phyloP scores from a whole-genome alignment of 2,888 invertebrate species.

The Trissolcus japonicus region DNA sequence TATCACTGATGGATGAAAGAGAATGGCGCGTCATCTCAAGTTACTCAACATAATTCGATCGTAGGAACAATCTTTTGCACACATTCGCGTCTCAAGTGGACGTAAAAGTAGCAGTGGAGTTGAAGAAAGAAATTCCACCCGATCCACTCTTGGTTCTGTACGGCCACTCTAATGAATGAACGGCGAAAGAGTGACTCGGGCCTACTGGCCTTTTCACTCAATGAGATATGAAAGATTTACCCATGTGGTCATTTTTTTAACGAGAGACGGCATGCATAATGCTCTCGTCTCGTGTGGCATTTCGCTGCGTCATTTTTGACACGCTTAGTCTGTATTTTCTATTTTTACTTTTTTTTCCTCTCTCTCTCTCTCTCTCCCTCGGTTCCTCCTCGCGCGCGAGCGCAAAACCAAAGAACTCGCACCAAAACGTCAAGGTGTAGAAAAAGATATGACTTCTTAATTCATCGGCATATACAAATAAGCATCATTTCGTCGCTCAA shows the following conservation, averaged over 20 bases:
- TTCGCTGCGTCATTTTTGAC: conserved; percentile 60
- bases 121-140: conserved; percentile 70
- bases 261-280: conserved; percentile 62
- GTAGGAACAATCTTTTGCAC: conserved; percentile 56
- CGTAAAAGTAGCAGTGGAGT: conserved; percentile 60
- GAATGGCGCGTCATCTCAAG: conserved; percentile 51
- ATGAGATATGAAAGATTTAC: conserved; percentile 68
- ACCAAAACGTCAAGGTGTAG: conserved; percentile 52
- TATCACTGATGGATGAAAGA: conserved; percentile 40
- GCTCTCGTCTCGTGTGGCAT: conserved; percentile 60
- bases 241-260: conserved; percentile 70
- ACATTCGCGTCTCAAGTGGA: conserved; percentile 44
- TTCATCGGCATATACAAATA: conserved; percentile 56
- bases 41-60: conserved; percentile 56
- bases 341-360: conserved; percentile 54
- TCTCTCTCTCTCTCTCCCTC: conserved; percentile 39
- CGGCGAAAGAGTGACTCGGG: conserved; percentile 61
- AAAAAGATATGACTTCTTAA: conserved; percentile 60
- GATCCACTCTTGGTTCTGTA: conserved; percentile 64
- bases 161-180: conserved; percentile 72
- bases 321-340: conserved; percentile 56
- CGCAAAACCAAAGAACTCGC: conserved; percentile 16
- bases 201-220: conserved; percentile 62
- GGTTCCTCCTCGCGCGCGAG: conserved; percentile 32
- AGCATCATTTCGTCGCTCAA: conserved; percentile 54